Conservation (phyloP, 2,113 vertebrate genomes). For the Caretta caretta region DNA sequence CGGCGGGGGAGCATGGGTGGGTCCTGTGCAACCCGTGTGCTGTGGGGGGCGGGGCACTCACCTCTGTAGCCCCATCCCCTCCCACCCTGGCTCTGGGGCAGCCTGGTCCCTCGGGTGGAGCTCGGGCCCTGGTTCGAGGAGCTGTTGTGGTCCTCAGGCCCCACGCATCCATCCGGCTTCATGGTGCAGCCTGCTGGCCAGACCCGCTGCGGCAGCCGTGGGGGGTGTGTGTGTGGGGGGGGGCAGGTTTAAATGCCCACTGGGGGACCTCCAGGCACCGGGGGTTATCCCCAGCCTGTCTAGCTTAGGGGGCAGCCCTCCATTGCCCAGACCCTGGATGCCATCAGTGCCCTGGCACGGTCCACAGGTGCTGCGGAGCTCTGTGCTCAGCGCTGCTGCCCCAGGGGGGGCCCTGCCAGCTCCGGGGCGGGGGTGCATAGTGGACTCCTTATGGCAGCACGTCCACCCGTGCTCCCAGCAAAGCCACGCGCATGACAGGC, state of each 20-base stretch:
- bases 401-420: not conserved
- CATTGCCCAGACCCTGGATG: not conserved
- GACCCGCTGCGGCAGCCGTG: too few relatives aligned
- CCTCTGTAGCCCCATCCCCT: not conserved
- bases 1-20: too few relatives aligned
- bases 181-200: not conserved
- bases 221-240: too few relatives aligned
- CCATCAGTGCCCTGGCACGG: too few relatives aligned
- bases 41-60: too few relatives aligned
- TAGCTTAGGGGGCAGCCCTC: not conserved
- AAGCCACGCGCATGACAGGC: not conserved
- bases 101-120: too few relatives aligned
- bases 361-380: not conserved
- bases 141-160: not conserved
- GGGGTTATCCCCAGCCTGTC: not conserved
- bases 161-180: too few relatives aligned
- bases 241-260: not conserved
- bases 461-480: not conserved
- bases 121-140: too few relatives aligned
- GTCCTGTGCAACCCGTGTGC: too few relatives aligned
- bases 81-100: not conserved
- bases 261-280: not conserved
- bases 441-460: not conserved
- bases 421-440: too few relatives aligned
- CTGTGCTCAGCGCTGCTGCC: not conserved